Percentiles rank a stretch among this genome's conserved stretches.
Evolutionary conservation across 2,888 invertebrate genomes (phyloP).

Genomic region (Archips xylosteana): DNA sequence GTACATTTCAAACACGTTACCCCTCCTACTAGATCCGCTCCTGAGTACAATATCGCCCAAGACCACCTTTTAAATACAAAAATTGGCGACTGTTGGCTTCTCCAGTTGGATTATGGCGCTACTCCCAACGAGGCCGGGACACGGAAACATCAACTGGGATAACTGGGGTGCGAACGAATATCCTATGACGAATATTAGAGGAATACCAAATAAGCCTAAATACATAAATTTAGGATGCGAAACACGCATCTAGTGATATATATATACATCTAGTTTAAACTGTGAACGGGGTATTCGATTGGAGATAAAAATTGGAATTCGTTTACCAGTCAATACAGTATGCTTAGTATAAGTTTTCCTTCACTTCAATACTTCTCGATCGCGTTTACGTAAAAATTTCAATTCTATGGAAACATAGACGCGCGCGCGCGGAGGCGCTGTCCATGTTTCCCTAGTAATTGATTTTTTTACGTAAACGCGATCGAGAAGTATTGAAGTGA

Average conservation of each 20-base stretch:
- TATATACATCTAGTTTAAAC: slow-evolving; percentile 40
- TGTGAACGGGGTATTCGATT: slow-evolving; percentile 32
- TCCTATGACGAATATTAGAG: slow-evolving; percentile 58
- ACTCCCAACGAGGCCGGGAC: slow-evolving; percentile 49
- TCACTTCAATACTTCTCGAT: too few species aligned
- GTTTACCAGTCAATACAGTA: slow-evolving; percentile 38
- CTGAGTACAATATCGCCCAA: not conserved
- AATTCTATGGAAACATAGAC: too few species aligned
- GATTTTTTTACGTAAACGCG: too few species aligned
- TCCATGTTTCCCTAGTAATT: too few species aligned
- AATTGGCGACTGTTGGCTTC: slow-evolving; percentile 11
- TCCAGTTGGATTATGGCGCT: slow-evolving; percentile 41
- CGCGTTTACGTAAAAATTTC: too few species aligned
- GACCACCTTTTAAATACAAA: not conserved
- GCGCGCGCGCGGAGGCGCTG: too few species aligned
- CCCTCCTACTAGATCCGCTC: not conserved
- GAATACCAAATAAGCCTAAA: slow-evolving; percentile 64
- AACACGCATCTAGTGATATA: slow-evolving; percentile 41
- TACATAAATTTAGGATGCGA: slow-evolving; percentile 28
- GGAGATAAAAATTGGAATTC: slow-evolving; percentile 32
- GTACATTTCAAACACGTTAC: not conserved
- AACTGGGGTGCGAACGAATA: slow-evolving; percentile 64
- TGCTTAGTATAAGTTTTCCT: too few species aligned
- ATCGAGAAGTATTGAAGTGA: too few species aligned
- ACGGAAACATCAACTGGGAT: slow-evolving; percentile 63